A percentile compares a stretch with the other conserved stretches of the same genome.
These are phyloP conservation scores for Takifugu flavidus DNA, from an alignment of 2,113 vertebrate species.

Conservation along the genomic window DNA sequence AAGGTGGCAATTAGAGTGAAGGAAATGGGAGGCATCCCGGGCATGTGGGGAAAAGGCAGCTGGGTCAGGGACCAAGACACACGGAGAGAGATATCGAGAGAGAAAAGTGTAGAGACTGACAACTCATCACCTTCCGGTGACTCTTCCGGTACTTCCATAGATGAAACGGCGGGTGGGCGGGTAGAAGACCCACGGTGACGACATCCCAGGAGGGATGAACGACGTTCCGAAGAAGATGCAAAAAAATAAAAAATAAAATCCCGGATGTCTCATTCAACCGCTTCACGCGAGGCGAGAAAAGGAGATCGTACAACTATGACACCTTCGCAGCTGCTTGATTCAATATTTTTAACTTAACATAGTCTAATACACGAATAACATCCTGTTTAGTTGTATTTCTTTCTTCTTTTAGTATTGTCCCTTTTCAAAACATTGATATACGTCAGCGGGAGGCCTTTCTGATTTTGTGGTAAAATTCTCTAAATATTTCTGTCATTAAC, in stretches of 20 bases:
- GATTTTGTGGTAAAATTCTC: too few species aligned
- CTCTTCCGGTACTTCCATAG: conserved; percentile 13
- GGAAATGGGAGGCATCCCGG: conserved; percentile 67
- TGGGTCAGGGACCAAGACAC: too few species aligned
- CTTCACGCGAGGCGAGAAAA: too few species aligned
- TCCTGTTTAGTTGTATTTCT: too few species aligned
- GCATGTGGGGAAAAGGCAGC: conserved; percentile 34
- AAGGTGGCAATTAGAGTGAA: conserved; percentile 68
- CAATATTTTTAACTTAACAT: background rate
- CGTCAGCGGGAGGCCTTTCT: too few species aligned
- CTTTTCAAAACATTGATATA: too few species aligned
- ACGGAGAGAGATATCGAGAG: background rate
- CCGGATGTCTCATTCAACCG: background rate
- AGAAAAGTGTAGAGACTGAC: conserved; percentile 26
- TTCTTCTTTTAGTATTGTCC: too few species aligned
- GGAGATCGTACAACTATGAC: conserved; percentile 13
- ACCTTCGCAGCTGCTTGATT: conserved; percentile 21
- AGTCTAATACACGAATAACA: too few species aligned
- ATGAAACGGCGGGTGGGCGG: conserved; percentile 50
- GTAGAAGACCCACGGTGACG: conserved; percentile 57
- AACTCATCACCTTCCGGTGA: conserved; percentile 24
- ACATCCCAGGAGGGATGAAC: conserved; percentile 62
- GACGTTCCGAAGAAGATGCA: conserved; percentile 43
- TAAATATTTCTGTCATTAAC: too few species aligned
- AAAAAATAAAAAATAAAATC: background rate